Evolutionary conservation across 2,797 vertebrate species (phyloP).

Genomic region (Anomalospiza imberbis): DNA sequence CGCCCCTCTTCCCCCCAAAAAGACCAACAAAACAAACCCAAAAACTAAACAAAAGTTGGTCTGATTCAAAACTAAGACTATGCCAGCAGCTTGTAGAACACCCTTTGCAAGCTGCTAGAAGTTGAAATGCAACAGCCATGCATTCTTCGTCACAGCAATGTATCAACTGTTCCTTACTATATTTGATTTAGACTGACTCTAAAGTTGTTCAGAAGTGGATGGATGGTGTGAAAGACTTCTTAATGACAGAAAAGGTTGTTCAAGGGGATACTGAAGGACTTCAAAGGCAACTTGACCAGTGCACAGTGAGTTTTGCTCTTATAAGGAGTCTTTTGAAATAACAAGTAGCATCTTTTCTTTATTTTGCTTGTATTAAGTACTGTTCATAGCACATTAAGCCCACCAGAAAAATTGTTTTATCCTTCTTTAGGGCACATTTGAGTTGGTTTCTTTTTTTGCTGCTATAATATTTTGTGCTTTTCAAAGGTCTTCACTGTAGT

Average conservation of each 20-base stretch:
- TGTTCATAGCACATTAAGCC: background rate
- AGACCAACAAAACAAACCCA: background rate
- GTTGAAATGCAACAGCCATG: background rate
- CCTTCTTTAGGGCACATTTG: background rate
- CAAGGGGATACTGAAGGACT: constrained; percentile 74
- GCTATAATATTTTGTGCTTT: background rate
- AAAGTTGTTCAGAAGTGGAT: constrained; percentile 85
- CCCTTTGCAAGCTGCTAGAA: background rate
- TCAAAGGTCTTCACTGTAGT: background rate
- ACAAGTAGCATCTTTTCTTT: background rate
- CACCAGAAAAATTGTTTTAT: background rate
- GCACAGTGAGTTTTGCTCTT: constrained; percentile 78
- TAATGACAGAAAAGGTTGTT: constrained; percentile 78
- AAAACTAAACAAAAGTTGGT: background rate
- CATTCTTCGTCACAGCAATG: background rate
- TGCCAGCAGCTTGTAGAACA: background rate
- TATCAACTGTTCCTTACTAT: background rate
- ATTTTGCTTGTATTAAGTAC: background rate
- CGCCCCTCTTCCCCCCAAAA: fast-evolving
- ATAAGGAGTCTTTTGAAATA: background rate
- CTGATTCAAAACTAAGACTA: background rate
- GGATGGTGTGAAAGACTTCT: constrained; percentile 82
- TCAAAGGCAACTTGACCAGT: constrained; percentile 86
- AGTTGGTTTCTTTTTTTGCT: background rate
- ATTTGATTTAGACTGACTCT: constrained; percentile 76